Evolutionary conservation across 2,888 invertebrate genomes (phyloP).

Genomic region (Meliscaeva auricollis): DNA sequence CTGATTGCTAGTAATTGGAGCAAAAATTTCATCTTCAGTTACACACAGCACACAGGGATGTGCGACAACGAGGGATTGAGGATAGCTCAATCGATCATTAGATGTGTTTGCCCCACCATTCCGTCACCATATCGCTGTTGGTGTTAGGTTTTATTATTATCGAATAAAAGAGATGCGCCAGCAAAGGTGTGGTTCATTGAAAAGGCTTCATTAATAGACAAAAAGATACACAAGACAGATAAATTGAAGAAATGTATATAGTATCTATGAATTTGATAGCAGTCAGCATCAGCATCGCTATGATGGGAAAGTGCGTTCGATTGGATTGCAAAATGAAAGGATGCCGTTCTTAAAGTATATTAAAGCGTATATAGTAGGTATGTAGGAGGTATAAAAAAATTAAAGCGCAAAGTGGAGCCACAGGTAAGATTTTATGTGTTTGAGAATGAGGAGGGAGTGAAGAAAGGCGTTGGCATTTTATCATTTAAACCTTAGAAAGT

Average conservation of each 20-base stretch:
- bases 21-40: conserved; percentile 64
- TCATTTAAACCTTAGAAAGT: too few species aligned
- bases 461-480: not conserved
- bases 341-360: conserved; percentile 47
- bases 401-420: not conserved
- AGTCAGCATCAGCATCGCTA: not conserved
- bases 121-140: not conserved
- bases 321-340: conserved; percentile 50
- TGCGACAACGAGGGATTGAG: not conserved
- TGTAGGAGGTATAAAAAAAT: conserved; percentile 5
- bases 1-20: conserved; percentile 65
- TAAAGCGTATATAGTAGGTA: not conserved
- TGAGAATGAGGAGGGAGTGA: not conserved
- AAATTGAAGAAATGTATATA: not conserved
- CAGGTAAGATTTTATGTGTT: not conserved
- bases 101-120: too few species aligned
- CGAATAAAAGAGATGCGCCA: conserved; percentile 8
- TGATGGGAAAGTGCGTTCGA: conserved; percentile 58
- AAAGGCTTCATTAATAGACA: conserved; percentile 25
- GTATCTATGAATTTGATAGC: conserved; percentile 59
- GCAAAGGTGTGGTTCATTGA: conserved; percentile 28
- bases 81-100: conserved; percentile 55
- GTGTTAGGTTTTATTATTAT: not conserved
- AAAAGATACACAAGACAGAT: conserved; percentile 10
- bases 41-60: conserved; percentile 32